These are phyloP conservation scores for Siniperca chuatsi DNA, from an alignment of 2,113 vertebrate species.

Conservation along the genomic window DNA sequence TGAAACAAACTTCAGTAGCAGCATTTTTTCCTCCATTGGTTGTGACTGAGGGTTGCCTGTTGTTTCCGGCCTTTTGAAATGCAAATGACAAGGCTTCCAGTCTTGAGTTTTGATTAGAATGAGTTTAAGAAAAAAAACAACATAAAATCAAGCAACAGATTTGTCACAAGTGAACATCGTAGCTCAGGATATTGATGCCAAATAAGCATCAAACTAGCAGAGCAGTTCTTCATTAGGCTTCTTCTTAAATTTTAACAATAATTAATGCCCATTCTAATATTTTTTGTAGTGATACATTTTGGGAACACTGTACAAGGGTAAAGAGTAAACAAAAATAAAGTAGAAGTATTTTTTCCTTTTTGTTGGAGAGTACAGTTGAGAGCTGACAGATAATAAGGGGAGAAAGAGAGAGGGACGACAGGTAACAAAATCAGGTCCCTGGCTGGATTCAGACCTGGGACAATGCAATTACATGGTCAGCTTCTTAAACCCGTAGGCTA, in stretches of 20 bases:
- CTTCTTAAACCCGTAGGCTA: not conserved
- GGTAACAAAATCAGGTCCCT: not conserved
- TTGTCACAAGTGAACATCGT: not conserved
- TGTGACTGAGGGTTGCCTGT: slow-evolving; percentile 37
- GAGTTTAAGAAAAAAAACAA: not conserved
- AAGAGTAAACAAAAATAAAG: not conserved
- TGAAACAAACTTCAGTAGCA: slow-evolving; percentile 49
- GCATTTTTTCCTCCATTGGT: slow-evolving; percentile 26
- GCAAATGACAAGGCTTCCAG: slow-evolving; percentile 56
- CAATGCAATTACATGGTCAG: not conserved
- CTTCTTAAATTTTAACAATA: not conserved
- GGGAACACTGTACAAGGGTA: not conserved
- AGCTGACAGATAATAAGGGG: not conserved
- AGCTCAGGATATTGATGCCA: not conserved
- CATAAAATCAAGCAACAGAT: not conserved
- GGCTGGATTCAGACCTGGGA: not conserved
- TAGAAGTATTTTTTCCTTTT: not conserved
- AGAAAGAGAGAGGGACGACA: not conserved
- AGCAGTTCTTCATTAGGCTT: not conserved
- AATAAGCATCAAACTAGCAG: not conserved
- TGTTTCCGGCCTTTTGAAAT: slow-evolving; percentile 63
- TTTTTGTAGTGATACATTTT: not conserved
- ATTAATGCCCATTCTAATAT: not conserved
- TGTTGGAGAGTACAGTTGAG: not conserved
- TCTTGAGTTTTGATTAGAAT: slow-evolving; percentile 34